Evolutionary conservation across 2,113 vertebrate species (phyloP).

Genomic region (Hippocampus guttulatus): DNA sequence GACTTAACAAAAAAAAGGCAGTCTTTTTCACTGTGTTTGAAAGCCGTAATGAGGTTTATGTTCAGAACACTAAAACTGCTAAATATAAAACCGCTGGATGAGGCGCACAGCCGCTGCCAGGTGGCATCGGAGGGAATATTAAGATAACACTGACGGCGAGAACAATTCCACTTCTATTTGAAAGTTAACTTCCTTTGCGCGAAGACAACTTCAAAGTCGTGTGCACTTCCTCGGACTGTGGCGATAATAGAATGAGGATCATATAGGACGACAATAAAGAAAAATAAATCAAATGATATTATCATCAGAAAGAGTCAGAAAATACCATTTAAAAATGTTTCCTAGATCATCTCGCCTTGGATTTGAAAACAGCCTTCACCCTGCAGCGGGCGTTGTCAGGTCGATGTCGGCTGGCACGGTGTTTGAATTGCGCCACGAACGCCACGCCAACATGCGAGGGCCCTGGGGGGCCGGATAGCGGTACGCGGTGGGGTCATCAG

Average conservation of each 20-base stretch:
- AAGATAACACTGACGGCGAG: slow-evolving; percentile 26
- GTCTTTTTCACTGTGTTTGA: slow-evolving; percentile 42
- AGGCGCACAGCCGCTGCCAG: slow-evolving; percentile 30
- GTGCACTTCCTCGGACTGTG: background rate
- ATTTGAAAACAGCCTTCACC: too few relatives aligned
- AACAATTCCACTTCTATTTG: slow-evolving; percentile 16
- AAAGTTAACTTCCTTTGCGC: slow-evolving; percentile 4
- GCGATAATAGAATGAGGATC: too few relatives aligned
- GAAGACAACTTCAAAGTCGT: slow-evolving; percentile 9
- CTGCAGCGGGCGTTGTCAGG: too few relatives aligned
- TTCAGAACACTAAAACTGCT: slow-evolving; percentile 46
- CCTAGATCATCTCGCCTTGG: too few relatives aligned
- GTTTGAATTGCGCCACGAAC: background rate
- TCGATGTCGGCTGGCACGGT: too few relatives aligned
- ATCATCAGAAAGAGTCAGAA: background rate
- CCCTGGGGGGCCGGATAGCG: background rate
- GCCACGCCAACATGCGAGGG: slow-evolving; percentile 14
- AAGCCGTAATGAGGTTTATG: slow-evolving; percentile 58
- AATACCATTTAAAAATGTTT: background rate
- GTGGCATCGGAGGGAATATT: slow-evolving; percentile 22
- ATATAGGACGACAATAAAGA: too few relatives aligned
- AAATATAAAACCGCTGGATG: slow-evolving; percentile 35
- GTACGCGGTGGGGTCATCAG: slow-evolving; percentile 21
- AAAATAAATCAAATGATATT: too few relatives aligned
- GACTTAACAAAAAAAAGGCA: slow-evolving; percentile 45